Percentiles rank a stretch among this genome's conserved stretches.
Conservation (phyloP, 2,797 vertebrate genomes). For the Phalloptychus januarius region DNA sequence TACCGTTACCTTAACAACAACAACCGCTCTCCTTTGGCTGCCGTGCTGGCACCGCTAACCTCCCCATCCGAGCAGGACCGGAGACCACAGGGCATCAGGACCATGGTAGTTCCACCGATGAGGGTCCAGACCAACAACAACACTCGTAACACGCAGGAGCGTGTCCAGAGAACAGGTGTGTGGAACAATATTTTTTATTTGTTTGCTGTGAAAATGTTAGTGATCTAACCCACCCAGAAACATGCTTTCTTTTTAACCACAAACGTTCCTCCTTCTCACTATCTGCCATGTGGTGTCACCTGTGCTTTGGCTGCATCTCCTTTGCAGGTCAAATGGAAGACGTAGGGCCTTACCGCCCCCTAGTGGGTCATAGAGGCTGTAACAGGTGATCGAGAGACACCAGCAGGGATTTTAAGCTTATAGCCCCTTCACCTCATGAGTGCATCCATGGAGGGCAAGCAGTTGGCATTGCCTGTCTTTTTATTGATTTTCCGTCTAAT, state of each 20-base stretch:
- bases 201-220: slow-evolving; percentile 2
- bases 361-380: slow-evolving; percentile 75
- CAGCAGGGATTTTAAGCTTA: slow-evolving; percentile 51
- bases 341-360: slow-evolving; percentile 70
- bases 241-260: background rate
- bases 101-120: slow-evolving; percentile 92
- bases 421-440: slow-evolving; percentile 41
- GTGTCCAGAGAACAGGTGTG: slow-evolving; percentile 84
- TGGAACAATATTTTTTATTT: background rate
- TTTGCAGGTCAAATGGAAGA: slow-evolving; percentile 78
- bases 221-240: slow-evolving; percentile 1
- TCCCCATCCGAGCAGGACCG: slow-evolving; percentile 75
- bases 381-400: slow-evolving; percentile 79
- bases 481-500: slow-evolving; percentile 36
- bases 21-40: slow-evolving; percentile 57
- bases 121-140: slow-evolving; percentile 84
- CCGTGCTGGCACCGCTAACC: slow-evolving; percentile 57
- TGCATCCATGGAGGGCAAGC: slow-evolving; percentile 60
- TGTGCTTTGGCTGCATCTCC: slow-evolving; percentile 71
- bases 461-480: slow-evolving; percentile 9
- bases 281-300: slow-evolving; percentile 38
- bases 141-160: slow-evolving; percentile 74
- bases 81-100: slow-evolving; percentile 86
- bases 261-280: slow-evolving; percentile 12
- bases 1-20: slow-evolving; percentile 88